These are phyloP conservation scores for Cyclina sinensis DNA, from an alignment of 1,140 invertebrate species.

Conservation along the genomic window DNA sequence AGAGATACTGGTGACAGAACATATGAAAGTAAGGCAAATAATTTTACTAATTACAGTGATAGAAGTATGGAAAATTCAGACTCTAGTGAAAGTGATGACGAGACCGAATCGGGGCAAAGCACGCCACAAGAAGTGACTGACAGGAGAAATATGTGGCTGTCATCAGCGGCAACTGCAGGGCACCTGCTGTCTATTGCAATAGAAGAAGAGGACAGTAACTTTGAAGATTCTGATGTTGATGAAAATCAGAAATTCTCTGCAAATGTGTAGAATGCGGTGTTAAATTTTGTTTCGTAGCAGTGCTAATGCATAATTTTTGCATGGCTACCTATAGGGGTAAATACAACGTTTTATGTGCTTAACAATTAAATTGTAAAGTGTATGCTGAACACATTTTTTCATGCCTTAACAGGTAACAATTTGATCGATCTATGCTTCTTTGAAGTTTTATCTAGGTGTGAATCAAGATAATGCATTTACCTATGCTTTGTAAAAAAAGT, in stretches of 20 bases:
- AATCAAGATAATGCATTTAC: too few species aligned
- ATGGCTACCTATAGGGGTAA: too few species aligned
- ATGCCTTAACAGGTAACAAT: too few species aligned
- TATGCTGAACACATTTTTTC: too few species aligned
- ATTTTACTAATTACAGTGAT: not conserved
- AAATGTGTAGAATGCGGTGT: slow-evolving; percentile 18
- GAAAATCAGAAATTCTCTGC: slow-evolving; percentile 18
- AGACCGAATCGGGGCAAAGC: not conserved
- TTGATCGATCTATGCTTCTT: too few species aligned
- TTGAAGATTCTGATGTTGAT: slow-evolving; percentile 55
- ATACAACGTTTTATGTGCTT: too few species aligned
- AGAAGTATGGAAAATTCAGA: slow-evolving; percentile 6
- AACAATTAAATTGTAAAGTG: too few species aligned
- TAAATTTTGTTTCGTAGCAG: not conserved
- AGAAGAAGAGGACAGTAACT: slow-evolving; percentile 59
- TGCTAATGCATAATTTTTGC: too few species aligned
- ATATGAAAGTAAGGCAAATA: not conserved
- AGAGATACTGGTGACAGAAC: not conserved
- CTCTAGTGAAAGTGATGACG: not conserved
- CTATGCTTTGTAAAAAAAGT: too few species aligned
- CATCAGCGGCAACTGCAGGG: slow-evolving; percentile 11
- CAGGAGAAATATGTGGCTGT: slow-evolving; percentile 57
- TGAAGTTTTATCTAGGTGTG: too few species aligned
- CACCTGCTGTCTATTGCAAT: slow-evolving; percentile 58
- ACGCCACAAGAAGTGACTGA: slow-evolving; percentile 4